Conservation (phyloP, 1,140 invertebrate genomes). For the Neodiprion pinetum region DNA sequence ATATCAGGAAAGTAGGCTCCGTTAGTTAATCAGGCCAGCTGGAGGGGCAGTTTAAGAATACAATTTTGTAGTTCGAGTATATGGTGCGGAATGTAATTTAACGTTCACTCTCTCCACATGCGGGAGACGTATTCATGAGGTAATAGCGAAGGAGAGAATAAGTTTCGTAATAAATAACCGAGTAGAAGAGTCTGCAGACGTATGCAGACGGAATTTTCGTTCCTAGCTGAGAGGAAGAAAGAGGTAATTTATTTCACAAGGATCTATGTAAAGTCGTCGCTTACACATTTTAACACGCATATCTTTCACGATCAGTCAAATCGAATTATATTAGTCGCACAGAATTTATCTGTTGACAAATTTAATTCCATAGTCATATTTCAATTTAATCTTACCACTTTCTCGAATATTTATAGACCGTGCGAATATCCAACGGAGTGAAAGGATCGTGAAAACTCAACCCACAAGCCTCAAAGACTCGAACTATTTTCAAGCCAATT, state of each 20-base stretch:
- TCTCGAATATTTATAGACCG: no score
- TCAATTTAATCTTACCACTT: no score
- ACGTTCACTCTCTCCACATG: not conserved
- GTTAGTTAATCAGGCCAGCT: not conserved
- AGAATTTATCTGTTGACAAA: no score
- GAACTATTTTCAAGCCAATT: no score
- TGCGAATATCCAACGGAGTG: no score
- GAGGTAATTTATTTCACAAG: not conserved
- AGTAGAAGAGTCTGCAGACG: not conserved
- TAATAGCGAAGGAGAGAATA: constrained; percentile 4
- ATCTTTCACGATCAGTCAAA: no score
- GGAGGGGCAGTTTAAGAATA: not conserved
- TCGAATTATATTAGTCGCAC: no score
- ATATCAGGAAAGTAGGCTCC: not conserved
- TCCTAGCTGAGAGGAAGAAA: not conserved
- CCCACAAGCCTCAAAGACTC: no score
- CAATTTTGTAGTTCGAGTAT: constrained; percentile 7
- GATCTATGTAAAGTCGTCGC: no score
- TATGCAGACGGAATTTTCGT: not conserved
- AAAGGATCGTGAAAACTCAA: no score
- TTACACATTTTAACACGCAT: no score
- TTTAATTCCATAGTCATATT: no score
- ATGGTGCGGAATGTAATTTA: constrained; percentile 5
- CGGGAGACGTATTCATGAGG: constrained; percentile 1
- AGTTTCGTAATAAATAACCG: constrained; percentile 2